These are phyloP conservation scores for Lasioglossum figueresi DNA, from an alignment of 2,888 invertebrate genomes.

Conservation along the genomic window DNA sequence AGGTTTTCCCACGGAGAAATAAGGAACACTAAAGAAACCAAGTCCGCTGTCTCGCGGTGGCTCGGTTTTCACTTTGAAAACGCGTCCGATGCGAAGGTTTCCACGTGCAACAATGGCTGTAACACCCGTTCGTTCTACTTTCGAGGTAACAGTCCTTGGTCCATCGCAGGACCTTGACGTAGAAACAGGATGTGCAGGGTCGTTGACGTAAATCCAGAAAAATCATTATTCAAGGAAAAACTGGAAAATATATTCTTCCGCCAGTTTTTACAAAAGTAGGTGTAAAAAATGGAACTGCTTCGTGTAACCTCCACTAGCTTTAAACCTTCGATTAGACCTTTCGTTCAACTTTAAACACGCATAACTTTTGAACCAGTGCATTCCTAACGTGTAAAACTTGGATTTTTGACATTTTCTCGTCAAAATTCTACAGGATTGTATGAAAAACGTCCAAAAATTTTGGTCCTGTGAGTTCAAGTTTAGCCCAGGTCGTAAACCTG, in stretches of 20 bases:
- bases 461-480: too few species aligned
- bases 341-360: too few species aligned
- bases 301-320: too few species aligned
- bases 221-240: background rate
- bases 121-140: constrained; percentile 43
- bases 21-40: background rate
- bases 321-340: too few species aligned
- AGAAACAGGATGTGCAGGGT: background rate
- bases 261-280: too few species aligned
- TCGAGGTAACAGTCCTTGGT: constrained; percentile 5
- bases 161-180: background rate
- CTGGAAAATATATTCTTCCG: background rate
- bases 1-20: constrained; percentile 23
- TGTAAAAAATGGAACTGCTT: too few species aligned
- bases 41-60: background rate
- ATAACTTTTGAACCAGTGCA: too few species aligned
- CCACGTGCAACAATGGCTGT: constrained; percentile 34
- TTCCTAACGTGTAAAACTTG: too few species aligned
- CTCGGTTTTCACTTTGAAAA: constrained; percentile 43
- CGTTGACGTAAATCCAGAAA: background rate
- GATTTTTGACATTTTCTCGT: too few species aligned
- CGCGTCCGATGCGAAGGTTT: constrained; percentile 27
- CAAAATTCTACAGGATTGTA: too few species aligned
- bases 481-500: too few species aligned
- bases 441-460: too few species aligned